Evolutionary conservation across 2,888 invertebrate genomes (phyloP), one percentile per base, ranked within the genome.

Genomic region (Drosophila mercatorum): DNA sequence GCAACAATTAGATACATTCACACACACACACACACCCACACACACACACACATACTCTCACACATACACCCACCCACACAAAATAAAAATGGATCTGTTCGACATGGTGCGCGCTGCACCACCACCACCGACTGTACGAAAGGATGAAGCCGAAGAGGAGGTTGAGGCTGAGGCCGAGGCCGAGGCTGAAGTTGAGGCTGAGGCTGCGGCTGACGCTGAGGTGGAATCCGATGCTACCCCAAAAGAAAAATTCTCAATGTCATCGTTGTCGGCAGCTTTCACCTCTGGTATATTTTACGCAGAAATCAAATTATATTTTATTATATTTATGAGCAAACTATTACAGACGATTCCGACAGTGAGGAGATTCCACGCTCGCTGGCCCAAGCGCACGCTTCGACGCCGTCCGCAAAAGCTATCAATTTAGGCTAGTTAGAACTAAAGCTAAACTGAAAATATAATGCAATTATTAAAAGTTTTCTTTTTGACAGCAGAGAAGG

Each of bases 71-170:
- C n/a, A 14, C 3, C 46, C n/a, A 41, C 6, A 51, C 14, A 41
- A 6, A 46, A 14, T 46, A 6, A 46, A 14, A 31, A 82, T 81
- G 83, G 80, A 81, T 68, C 53, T 77, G 8, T 81, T 81, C 51
- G 80, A 81, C 26, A 4, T 71, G 2, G 80, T 81, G 38, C 64
- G 83, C 4, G 67, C 69, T 17, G 77, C 71, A 2, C 68, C 71
- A 55, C 82, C 82, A 17, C 80, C 83, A 11, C 28, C 58, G 5
- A 65, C 17, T 12, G 52, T 72, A 8, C n/a, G 69, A 17, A 69
- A 76, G 3, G 22, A 57, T 34, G 2, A 26, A 34, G 43, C 7
- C 5, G 10, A 8, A 28, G 34, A 34, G 31, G 31, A 34, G 31
- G 7, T 6, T 7, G 31, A 7, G 31, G 5, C 43, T 11, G 34